phyloP scores from a whole-genome alignment of 2,113 vertebrate species.

The Amblyopsis rosae region DNA sequence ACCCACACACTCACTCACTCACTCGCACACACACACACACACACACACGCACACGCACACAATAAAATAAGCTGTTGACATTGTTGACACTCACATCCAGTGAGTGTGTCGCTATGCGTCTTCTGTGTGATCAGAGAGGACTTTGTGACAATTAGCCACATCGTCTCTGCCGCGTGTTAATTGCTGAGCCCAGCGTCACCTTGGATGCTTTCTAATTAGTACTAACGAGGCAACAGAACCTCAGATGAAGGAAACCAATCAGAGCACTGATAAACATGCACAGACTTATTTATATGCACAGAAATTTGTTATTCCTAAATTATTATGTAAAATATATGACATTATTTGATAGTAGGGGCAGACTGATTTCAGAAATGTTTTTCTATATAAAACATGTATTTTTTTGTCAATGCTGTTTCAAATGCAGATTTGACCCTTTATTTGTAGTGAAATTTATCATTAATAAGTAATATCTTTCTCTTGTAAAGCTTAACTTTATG shows the following conservation, averaged over 20 bases:
- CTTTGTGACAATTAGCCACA: slow-evolving; percentile 87
- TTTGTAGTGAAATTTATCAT: no score
- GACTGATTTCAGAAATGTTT: no score
- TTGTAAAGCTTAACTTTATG: no score
- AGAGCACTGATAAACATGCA: slow-evolving; percentile 19
- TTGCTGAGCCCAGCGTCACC: slow-evolving; percentile 87
- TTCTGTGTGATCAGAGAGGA: slow-evolving; percentile 82
- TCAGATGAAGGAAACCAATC: slow-evolving; percentile 57
- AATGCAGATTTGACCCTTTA: no score
- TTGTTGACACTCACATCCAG: slow-evolving; percentile 28
- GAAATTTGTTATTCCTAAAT: background rate
- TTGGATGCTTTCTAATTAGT: slow-evolving; percentile 88
- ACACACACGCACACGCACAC: slow-evolving; percentile 13
- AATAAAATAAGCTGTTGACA: background rate
- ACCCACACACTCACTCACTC: background rate
- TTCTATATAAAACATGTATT: no score
- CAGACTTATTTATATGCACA: slow-evolving; percentile 4
- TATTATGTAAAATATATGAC: background rate
- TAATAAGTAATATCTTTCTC: no score
- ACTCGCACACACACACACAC: slow-evolving; percentile 12
- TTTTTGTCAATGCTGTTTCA: no score
- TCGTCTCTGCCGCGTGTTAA: slow-evolving; percentile 88
- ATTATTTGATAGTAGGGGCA: background rate
- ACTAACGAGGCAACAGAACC: slow-evolving; percentile 81
- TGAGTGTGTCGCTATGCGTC: slow-evolving; percentile 72